Conservation (phyloP, 92 coral and sea anemone genomes). For the Umimayanthus chanpuru region DNA sequence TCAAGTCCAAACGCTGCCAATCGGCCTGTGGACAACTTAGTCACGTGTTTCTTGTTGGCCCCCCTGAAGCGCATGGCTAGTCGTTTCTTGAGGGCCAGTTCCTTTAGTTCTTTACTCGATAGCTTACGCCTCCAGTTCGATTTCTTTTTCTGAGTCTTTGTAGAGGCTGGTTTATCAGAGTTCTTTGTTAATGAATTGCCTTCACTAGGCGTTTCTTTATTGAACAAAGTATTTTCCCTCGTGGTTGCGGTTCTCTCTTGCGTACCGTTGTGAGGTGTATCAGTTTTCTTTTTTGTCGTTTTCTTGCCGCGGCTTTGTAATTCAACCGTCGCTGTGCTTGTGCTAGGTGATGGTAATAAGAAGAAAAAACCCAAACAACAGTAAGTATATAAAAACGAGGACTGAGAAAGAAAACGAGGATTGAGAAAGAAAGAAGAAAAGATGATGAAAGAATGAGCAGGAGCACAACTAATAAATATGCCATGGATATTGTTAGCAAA, state of each 20-base stretch:
- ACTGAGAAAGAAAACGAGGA: background rate
- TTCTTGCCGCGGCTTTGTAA: background rate
- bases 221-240: background rate
- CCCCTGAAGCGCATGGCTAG: slow-evolving; percentile 84
- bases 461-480: background rate
- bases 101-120: slow-evolving; percentile 66
- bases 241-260: too few species aligned
- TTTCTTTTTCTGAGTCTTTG: slow-evolving; percentile 39
- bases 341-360: background rate
- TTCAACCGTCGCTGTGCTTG: background rate
- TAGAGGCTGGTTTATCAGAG: background rate
- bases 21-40: slow-evolving; percentile 80
- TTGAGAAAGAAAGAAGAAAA: background rate
- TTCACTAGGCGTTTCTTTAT: background rate
- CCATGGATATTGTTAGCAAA: background rate
- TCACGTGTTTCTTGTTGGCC: slow-evolving; percentile 74
- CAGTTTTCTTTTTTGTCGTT: background rate
- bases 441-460: background rate
- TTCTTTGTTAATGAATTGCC: background rate
- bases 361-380: background rate
- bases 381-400: background rate
- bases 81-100: slow-evolving; percentile 69
- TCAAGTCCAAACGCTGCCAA: slow-evolving; percentile 89
- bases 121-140: slow-evolving; percentile 58
- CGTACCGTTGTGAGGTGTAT: background rate